Evolutionary conservation across 2,797 vertebrate genomes (phyloP).

Genomic region (Geotrypetes seraphini): DNA sequence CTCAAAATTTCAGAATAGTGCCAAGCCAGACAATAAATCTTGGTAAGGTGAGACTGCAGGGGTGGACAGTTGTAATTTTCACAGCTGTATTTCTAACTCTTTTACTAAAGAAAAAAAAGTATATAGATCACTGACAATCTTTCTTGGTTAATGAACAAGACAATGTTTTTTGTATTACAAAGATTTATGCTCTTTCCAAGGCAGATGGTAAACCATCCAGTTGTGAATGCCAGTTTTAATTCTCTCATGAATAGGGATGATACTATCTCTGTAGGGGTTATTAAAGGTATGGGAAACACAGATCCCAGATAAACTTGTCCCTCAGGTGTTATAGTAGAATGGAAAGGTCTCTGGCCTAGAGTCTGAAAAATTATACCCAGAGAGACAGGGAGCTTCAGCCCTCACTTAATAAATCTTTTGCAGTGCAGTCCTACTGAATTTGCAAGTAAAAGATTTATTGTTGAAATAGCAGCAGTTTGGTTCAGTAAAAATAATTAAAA

Average conservation of each 20-base stretch:
- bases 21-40: constrained; percentile 2
- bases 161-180: not conserved
- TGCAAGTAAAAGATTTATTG: constrained; percentile 9
- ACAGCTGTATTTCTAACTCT: too few species aligned
- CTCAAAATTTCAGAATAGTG: not conserved
- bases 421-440: constrained; percentile 8
- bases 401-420: constrained; percentile 21
- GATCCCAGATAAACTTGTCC: constrained; percentile 14
- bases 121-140: not conserved
- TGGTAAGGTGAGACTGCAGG: not conserved
- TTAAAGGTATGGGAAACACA: constrained; percentile 4
- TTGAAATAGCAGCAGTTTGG: constrained; percentile 4
- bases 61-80: not conserved
- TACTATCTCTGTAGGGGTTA: constrained; percentile 11
- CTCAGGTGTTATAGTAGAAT: constrained; percentile 14
- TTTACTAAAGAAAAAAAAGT: not conserved
- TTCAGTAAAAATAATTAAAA: constrained; percentile 1
- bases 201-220: constrained; percentile 3
- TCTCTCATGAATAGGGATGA: not conserved
- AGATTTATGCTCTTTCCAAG: not conserved
- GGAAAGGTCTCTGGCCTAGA: constrained; percentile 11
- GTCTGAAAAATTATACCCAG: constrained; percentile 21
- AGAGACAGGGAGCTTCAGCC: constrained; percentile 2
- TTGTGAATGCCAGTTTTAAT: constrained; percentile 10
- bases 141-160: not conserved